Evolutionary conservation across 2,113 vertebrate genomes (phyloP), one percentile per base, ranked within the genome.

Genomic region (Phrynosoma blainvillii): DNA sequence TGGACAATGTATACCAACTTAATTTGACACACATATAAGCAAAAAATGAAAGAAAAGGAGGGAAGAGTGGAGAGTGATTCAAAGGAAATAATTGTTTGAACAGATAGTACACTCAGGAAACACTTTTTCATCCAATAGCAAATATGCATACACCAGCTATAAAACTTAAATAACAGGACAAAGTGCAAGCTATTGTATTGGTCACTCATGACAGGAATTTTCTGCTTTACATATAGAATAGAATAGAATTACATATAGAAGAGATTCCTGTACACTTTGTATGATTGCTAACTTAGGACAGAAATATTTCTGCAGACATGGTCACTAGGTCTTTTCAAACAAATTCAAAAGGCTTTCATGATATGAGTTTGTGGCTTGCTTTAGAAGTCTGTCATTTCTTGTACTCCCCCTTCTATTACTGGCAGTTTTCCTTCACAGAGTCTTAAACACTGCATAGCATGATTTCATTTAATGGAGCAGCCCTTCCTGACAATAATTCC

Each of bases 391-490:
- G 36, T 77, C 71, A 83, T 66, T 83, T 82, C 13, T 52, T 30
- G n/a, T 36, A 65, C 74, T 77, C 52, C 40, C 59, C 25, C 21
- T 32, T n/a, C 30, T 27, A 23, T 52, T 83, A 76, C 54, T 82
- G 80, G 74, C 42, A 77, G 21, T 77, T 88, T 82, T 27, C 59
- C 32, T n/a, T 68, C 42, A 83, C 74, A 12, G 56, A 82, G 40
- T 20, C 56, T 75, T 76, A 87, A 87, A 30, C 47, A 7, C 40
- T 66, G 73, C 42, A 66, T 1, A 5, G 30, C 32, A 68, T 82
- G 83, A 36, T 56, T 93, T 89, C 81, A 71, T 5, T 5, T 56
- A 40, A 27, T 65, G 30, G 65, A 84, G 81, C 42, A 89, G 87
- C 82, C 87, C 88, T 87, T 42, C 83, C 27, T 42, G 54, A 59